These are phyloP conservation scores for Cebidichthys violaceus DNA, from an alignment of 2,113 vertebrate species.

Conservation along the genomic window DNA sequence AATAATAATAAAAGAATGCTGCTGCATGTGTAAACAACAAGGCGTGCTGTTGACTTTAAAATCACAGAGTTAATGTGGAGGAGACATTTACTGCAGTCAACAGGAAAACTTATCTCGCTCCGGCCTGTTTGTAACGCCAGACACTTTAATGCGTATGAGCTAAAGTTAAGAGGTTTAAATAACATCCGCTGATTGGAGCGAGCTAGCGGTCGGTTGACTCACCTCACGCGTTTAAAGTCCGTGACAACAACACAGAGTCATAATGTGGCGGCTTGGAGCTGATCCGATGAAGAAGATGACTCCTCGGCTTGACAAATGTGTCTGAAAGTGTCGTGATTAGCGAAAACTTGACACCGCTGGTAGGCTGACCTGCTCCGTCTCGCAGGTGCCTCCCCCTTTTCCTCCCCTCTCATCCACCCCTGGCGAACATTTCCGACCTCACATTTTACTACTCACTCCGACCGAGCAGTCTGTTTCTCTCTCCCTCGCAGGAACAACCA, in stretches of 20 bases:
- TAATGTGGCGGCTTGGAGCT: slow-evolving; percentile 39
- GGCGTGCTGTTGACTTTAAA: background rate
- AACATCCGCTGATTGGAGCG: slow-evolving; percentile 26
- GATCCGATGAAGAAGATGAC: slow-evolving; percentile 47
- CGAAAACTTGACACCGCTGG: slow-evolving; percentile 65
- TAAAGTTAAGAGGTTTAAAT: slow-evolving; percentile 40
- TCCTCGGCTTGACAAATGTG: slow-evolving; percentile 57
- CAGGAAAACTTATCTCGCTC: slow-evolving; percentile 42
- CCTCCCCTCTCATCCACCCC: slow-evolving; percentile 30
- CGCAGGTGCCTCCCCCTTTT: slow-evolving; percentile 67
- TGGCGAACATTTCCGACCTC: slow-evolving; percentile 24
- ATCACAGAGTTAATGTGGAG: background rate
- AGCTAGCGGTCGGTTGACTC: slow-evolving; percentile 47
- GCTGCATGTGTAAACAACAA: background rate
- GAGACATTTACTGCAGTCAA: slow-evolving; percentile 4
- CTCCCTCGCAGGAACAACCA: slow-evolving; percentile 31
- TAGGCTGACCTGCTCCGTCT: slow-evolving; percentile 50
- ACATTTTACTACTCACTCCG: slow-evolving; percentile 24
- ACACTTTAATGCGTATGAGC: slow-evolving; percentile 11
- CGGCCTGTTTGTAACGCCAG: slow-evolving; percentile 9
- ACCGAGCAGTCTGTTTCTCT: background rate
- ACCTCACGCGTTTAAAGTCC: slow-evolving; percentile 53
- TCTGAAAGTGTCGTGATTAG: slow-evolving; percentile 60
- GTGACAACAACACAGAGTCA: slow-evolving; percentile 56
- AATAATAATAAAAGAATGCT: background rate